Percentiles rank a stretch among this genome's conserved stretches.
phyloP scores from a whole-genome alignment of 2,888 invertebrate genomes.

The Agonopterix alstromeriana region DNA sequence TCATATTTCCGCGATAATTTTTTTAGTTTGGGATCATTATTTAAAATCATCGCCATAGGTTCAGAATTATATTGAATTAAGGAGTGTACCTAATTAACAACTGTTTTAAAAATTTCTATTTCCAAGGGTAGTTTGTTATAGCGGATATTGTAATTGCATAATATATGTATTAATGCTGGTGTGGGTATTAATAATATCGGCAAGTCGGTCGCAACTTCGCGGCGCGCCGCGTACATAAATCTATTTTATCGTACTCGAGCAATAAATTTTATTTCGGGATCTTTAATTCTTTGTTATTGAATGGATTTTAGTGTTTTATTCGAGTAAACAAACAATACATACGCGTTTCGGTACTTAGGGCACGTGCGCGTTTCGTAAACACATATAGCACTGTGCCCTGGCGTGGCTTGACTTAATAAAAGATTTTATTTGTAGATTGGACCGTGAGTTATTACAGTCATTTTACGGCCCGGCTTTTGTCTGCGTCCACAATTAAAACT shows the following conservation, averaged over 20 bases:
- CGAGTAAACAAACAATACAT: constrained; percentile 75
- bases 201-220: constrained; percentile 31
- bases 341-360: constrained; percentile 64
- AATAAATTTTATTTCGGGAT: constrained; percentile 77
- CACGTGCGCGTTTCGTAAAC: constrained; percentile 65
- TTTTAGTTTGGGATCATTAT: too few relatives aligned
- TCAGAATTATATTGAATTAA: too few relatives aligned
- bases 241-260: constrained; percentile 74
- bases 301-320: constrained; percentile 77
- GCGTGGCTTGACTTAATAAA: constrained; percentile 58
- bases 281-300: constrained; percentile 78
- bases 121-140: too few relatives aligned
- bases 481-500: constrained; percentile 71
- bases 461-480: constrained; percentile 58
- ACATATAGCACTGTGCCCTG: constrained; percentile 46
- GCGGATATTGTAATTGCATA: neutral
- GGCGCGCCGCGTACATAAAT: constrained; percentile 65
- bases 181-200: constrained; percentile 57
- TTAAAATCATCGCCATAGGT: too few relatives aligned
- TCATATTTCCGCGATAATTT: too few relatives aligned
- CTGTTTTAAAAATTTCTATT: too few relatives aligned
- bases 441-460: constrained; percentile 48
- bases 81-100: too few relatives aligned
- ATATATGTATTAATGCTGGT: neutral
- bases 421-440: constrained; percentile 66